These are phyloP conservation scores for Mesitornis unicolor DNA, from an alignment of 2,113 vertebrate species.

Conservation along the genomic window DNA sequence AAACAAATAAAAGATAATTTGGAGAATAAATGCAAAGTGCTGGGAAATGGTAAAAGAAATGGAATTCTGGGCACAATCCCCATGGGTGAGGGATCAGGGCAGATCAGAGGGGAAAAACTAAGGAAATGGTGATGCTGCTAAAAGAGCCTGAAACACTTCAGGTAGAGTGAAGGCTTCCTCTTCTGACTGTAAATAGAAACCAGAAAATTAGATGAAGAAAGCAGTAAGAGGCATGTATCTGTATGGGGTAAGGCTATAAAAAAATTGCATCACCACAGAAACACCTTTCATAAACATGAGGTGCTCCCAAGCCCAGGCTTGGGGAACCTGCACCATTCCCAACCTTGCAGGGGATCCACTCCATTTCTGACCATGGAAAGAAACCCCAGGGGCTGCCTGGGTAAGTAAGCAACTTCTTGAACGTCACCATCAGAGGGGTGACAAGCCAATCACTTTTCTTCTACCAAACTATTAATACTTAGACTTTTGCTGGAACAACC, in stretches of 20 bases:
- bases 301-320: not conserved
- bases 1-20: not conserved
- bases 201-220: not conserved
- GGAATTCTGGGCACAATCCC: not conserved
- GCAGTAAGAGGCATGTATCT: not conserved
- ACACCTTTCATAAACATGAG: not conserved
- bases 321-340: not conserved
- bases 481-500: not conserved
- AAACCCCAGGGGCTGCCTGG: not conserved
- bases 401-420: not conserved
- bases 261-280: not conserved
- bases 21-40: not conserved
- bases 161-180: not conserved
- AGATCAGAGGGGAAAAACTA: accelerated
- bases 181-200: not conserved
- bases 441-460: not conserved
- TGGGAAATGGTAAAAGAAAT: not conserved
- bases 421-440: not conserved
- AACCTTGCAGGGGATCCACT: not conserved
- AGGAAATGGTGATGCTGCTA: not conserved
- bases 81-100: not conserved
- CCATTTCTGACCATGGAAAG: not conserved
- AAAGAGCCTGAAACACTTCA: not conserved
- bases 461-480: not conserved
- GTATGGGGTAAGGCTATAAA: not conserved